Base-by-base conservation (phyloP, 2,113 vertebrate genomes). In the Cololabis saira region DNA sequence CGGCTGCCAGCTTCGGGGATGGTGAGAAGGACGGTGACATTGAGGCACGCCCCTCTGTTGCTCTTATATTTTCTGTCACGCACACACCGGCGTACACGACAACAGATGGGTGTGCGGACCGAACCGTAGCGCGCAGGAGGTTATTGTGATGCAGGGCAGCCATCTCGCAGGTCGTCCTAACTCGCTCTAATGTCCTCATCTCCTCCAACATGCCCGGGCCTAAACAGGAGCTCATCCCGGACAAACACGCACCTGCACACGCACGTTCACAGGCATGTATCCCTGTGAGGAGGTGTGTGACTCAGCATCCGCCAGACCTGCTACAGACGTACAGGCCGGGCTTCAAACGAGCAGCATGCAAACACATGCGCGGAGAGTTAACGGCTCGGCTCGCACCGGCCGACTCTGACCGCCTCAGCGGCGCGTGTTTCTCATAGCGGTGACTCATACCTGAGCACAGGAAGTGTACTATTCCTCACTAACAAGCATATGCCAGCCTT, bases 261-360 rank as follows among this genome's bases (percentile, higher is more conserved):
- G 18, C 57, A 51, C 60, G 45, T 18, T 52, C 66, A 60, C 42
- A 60, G 19, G 58, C 63, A 50, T 12, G 41, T 59, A 81, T 61
- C 75, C 66, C 77, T 62, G 61, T 76, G 86, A 85, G 72, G 67
- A 81, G 74, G 76, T 87, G 85, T 85, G 73, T 91, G 90, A 90
- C 88, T 88, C 90, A 90, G 82, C 87, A 89, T 87, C 84, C 84
- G 68, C 73, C 67, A 78, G 76, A 81, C 85, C 84, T 85, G 89
- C 90, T 88, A 90, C 84, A 89, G 86, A 65, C 30, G 0, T 61
- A 68, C 82, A 82, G 78, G 71, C 83, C 83, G 80, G 71, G 85
- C 70, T 80, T 85, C 85, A 81, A 85, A 78, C 79, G 61, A 57
- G 14, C 56, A 10, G 24, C 77, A 73, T 27, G 41, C 73, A 74